Evolutionary conservation across 2,888 invertebrate species (phyloP), one percentile per base, ranked within the genome.

Genomic region (Lepidocyrtinus sp.): DNA sequence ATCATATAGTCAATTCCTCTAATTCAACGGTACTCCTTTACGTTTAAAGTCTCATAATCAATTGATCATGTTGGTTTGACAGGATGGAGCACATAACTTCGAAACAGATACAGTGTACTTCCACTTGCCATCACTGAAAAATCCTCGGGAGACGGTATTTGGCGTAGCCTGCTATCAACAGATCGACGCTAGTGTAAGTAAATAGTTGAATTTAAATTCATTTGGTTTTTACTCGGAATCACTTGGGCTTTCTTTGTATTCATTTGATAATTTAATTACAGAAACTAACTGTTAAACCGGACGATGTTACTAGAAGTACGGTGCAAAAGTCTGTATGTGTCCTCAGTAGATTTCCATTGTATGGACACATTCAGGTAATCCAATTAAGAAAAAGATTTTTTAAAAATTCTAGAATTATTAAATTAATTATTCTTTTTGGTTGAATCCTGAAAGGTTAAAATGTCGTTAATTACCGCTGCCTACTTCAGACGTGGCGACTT

Each of bases 261-360:
- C n/a, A n/a, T n/a, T 63, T n/a, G 22, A 27, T 27, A 9, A 65
- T 21, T 25, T n/a, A 67, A 61, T 65, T 55, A 21, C 89, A 98
- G 96, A 95, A 96, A 92, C 91, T 99, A 50, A 93, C 95, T 87
- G 95, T 96, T 88, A 94, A 94, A 86, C 96, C 97, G 1, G 95
- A 96, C 1, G 98, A 99, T 88, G 96, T 99, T 88, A 99, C 99
- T 0, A 91, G 99, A 86, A 97, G 96, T 87, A 97, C 98, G 1
- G 98, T 99, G 17, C 99, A 99, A 90, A 99, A 99, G 89, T 96
- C 97, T 87, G 98, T 99, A 0, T 98, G 98, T 90, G 96, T 99
- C 19, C 90, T 99, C 76, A 96, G 97, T 87, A 92, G 92, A 78
- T 91, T 94, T 84, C 99, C 99, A 2, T 91, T 99, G 12, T 99